These are phyloP conservation scores for Arbacia lixula DNA, from an alignment of 53 echinoderm and acorn worm species.

Conservation along the genomic window DNA sequence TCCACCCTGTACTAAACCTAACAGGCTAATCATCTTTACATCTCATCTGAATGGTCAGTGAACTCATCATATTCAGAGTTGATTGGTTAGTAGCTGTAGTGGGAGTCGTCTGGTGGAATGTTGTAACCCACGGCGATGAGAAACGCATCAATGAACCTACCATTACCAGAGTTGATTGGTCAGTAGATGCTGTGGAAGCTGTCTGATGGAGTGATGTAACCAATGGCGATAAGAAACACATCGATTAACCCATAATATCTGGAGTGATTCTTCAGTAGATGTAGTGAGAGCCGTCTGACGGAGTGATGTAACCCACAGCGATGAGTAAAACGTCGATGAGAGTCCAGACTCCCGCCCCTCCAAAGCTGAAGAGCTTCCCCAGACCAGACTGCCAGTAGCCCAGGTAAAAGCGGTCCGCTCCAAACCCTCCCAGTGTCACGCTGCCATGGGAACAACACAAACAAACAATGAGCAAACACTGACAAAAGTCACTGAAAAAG, in stretches of 20 bases:
- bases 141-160: no score
- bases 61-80: no score
- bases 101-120: no score
- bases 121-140: no score
- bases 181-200: constrained; percentile 67
- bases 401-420: constrained; percentile 94
- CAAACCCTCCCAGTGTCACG: constrained; percentile 94
- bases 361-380: constrained; percentile 96
- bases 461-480: background rate
- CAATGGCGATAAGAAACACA: no score
- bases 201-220: no score
- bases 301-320: constrained; percentile 89
- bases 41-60: constrained; percentile 22
- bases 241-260: no score
- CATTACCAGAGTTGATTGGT: no score
- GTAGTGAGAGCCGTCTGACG: constrained; percentile 94
- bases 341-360: constrained; percentile 98
- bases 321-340: constrained; percentile 94
- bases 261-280: constrained; percentile 27
- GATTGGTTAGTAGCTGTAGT: no score
- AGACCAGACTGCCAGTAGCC: constrained; percentile 94
- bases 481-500: no score
- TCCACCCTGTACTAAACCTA: no score
- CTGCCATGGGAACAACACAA: constrained; percentile 50
- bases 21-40: background rate